Base-by-base conservation (phyloP, 2,797 vertebrate species). In the Chaunax sp. region DNA sequence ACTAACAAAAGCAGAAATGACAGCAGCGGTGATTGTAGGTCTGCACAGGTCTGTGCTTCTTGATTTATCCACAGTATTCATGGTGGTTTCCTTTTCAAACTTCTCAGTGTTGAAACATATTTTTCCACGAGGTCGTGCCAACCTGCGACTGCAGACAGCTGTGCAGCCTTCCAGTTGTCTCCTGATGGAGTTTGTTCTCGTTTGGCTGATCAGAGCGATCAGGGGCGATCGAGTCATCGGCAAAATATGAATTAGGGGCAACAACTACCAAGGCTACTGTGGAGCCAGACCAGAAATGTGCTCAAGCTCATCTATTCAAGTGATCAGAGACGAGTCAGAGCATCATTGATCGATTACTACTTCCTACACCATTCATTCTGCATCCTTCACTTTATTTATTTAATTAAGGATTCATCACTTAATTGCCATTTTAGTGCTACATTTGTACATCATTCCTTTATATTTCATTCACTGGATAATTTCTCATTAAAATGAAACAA, bases 391-490 rank as follows among this genome's bases (percentile, higher is more conserved):
- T 77, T 70, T 64, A 59, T 68, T 64, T 3, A 18, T 65, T 58
- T 30, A 28, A 47, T 7, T 5, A 43, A 50, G 47, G 19, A 69
- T 67, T 72, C 16, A 59, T 74, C 33, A 20, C 64, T 62, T 64
- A 30, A 69, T 76, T 81, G 84, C 72, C 77, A 85, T 86, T 83
- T 78, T 82, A 64, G 53, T 26, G 38, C 54, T 59, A 20, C 51
- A 51, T 47, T 72, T 60, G 43, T 72, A 19, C 45, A 30, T 66
- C 30, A 60, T 40, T 64, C 52, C 23, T 72, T 16, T 66, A 13
- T 30, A 63, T 80, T 79, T 81, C 41, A 71, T 30, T 64, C 28
- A n/a, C n/a, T n/a, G n/a, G n/a, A n/a, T n/a, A n/a, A n/a, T n/a
- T n/a, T n/a, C n/a, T n/a, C n/a, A n/a, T n/a, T n/a, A n/a, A n/a